phyloP scores from a whole-genome alignment of 2,797 vertebrate species.

The Vespertilio murinus region DNA sequence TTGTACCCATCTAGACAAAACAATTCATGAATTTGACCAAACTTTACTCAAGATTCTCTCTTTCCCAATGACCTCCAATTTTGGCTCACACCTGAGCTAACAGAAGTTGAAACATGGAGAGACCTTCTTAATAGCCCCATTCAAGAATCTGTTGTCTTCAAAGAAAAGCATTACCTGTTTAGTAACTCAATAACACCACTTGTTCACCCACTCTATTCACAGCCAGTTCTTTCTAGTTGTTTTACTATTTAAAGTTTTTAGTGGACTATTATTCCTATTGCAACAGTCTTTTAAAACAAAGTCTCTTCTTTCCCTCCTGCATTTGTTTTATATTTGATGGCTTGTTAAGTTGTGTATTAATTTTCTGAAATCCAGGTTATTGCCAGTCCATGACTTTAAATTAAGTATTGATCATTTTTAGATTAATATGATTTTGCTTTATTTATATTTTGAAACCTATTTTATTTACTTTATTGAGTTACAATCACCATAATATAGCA shows the following conservation, averaged over 20 bases:
- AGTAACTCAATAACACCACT: neutral
- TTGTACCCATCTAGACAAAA: neutral
- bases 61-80: neutral
- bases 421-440: neutral
- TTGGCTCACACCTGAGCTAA: neutral
- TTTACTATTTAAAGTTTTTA: neutral
- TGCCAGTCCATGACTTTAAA: neutral
- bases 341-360: neutral
- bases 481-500: neutral
- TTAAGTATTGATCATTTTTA: neutral
- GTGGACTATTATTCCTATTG: neutral
- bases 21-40: neutral
- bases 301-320: neutral
- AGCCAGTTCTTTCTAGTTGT: neutral
- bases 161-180: neutral
- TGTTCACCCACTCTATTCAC: neutral
- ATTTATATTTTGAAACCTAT: neutral
- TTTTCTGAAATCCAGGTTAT: neutral
- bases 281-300: neutral
- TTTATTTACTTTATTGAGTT: neutral
- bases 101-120: neutral
- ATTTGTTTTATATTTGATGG: neutral
- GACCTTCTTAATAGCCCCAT: neutral
- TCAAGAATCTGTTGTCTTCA: neutral
- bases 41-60: neutral